These are phyloP conservation scores for Pempheris klunzingeri DNA, from an alignment of 2,797 vertebrate genomes.

Conservation along the genomic window DNA sequence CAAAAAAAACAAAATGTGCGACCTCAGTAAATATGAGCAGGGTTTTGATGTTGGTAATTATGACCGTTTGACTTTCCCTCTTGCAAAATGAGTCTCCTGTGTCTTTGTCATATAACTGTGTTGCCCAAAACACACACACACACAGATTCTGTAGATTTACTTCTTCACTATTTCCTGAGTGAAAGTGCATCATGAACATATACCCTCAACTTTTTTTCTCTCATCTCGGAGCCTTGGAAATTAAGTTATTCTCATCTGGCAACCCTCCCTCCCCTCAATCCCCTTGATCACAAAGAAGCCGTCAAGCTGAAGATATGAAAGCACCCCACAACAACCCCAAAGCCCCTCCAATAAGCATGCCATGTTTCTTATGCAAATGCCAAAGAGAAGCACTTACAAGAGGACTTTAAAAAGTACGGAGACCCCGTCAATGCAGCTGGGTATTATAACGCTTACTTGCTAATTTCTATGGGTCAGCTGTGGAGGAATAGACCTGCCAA, in stretches of 20 bases:
- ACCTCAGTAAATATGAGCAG: conserved; percentile 39
- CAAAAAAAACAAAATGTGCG: conserved; percentile 37
- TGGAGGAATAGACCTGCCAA: conserved; percentile 96
- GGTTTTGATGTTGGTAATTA: conserved; percentile 60
- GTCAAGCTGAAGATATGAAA: conserved; percentile 96
- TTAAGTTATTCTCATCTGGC: conserved; percentile 95
- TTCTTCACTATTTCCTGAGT: conserved; percentile 48
- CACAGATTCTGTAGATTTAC: conserved; percentile 33
- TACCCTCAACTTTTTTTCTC: conserved; percentile 81
- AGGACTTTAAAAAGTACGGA: conserved; percentile 94
- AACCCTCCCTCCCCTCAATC: conserved; percentile 87
- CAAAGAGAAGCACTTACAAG: conserved; percentile 93
- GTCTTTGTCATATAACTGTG: conserved; percentile 32
- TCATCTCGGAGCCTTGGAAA: conserved; percentile 92
- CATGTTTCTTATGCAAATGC: conserved; percentile 98
- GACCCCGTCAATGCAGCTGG: conserved; percentile 91
- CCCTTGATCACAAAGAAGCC: conserved; percentile 93
- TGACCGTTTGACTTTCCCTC: conserved; percentile 30
- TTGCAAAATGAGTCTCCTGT: conserved; percentile 3
- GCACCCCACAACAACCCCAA: conserved; percentile 88
- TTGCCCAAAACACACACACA: conserved; percentile 7
- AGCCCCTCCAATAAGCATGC: conserved; percentile 90
- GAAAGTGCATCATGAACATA: conserved; percentile 78
- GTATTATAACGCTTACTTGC: conserved; percentile 96
- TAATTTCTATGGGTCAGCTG: conserved; percentile 99